These are phyloP conservation scores for Gymnosoma rotundatum DNA, from an alignment of 2,888 invertebrate species.

Conservation along the genomic window DNA sequence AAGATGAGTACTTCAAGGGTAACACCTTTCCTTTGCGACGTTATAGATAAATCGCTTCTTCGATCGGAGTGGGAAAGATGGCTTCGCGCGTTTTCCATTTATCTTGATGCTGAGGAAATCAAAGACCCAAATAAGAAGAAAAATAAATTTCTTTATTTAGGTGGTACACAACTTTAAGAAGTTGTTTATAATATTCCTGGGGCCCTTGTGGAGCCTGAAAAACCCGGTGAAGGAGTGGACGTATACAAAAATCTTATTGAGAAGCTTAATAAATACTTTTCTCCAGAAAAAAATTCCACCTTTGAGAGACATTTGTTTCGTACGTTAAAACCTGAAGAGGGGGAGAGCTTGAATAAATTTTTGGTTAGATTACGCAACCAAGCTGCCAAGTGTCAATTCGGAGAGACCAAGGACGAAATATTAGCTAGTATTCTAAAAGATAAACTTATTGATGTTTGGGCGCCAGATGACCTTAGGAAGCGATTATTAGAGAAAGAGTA, in stretches of 20 bases:
- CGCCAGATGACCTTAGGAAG: conserved; percentile 61
- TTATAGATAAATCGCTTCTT: conserved; percentile 40
- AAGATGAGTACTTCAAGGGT: conserved; percentile 14
- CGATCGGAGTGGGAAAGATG: conserved; percentile 62
- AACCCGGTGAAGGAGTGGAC: too few relatives aligned
- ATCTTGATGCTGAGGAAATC: conserved; percentile 64
- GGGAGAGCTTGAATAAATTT: conserved; percentile 76
- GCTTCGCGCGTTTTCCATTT: conserved; percentile 38
- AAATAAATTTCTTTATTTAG: conserved; percentile 36
- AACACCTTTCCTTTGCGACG: conserved; percentile 9
- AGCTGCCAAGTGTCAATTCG: conserved; percentile 63
- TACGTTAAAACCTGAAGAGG: conserved; percentile 73
- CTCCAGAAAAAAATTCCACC: conserved; percentile 58
- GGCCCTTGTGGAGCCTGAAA: too few relatives aligned
- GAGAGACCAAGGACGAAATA: conserved; percentile 24
- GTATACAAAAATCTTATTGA: conserved; percentile 16
- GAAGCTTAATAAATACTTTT: conserved; percentile 46
- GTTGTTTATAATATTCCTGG: too few relatives aligned
- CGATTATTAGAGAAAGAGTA: conserved; percentile 60
- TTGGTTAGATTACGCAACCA: conserved; percentile 71
- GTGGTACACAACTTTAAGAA: too few relatives aligned
- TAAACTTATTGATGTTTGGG: conserved; percentile 63
- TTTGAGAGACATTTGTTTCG: conserved; percentile 70
- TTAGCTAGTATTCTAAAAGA: conserved; percentile 54
- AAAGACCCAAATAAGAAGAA: conserved; percentile 51